phyloP scores from a whole-genome alignment of 2,797 vertebrate genomes.

The Sternotherus odoratus region DNA sequence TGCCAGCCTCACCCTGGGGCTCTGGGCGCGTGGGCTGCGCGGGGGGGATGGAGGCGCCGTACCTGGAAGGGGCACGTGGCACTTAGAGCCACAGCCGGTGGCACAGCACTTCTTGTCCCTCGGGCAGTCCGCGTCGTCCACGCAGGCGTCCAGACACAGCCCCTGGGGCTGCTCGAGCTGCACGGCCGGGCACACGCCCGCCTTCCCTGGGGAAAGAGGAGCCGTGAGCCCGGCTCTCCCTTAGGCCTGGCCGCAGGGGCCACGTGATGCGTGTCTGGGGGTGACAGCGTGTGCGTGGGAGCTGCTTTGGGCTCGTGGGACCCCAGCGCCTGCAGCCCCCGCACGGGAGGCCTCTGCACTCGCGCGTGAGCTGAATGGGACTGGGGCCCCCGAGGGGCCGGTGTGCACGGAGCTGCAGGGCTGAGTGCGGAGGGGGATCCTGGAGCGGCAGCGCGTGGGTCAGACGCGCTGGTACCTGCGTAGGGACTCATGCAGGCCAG shows the following conservation, averaged over 20 bases:
- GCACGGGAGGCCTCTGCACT: neutral
- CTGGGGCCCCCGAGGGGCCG: neutral
- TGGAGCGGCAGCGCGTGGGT: too few relatives aligned
- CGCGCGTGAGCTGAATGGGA: too few relatives aligned
- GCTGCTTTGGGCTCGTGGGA: neutral
- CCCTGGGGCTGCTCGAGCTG: neutral
- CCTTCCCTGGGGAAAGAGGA: neutral
- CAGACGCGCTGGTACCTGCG: neutral
- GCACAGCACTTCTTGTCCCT: slow-evolving; percentile 77
- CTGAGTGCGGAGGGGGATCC: too few relatives aligned
- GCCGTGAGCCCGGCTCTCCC: too few relatives aligned
- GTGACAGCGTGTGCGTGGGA: neutral
- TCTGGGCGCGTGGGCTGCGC: too few relatives aligned
- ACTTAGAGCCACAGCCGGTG: slow-evolving; percentile 65
- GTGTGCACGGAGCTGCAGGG: too few relatives aligned
- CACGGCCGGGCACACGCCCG: neutral
- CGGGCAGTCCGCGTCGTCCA: slow-evolving; percentile 77
- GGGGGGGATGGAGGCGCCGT: neutral
- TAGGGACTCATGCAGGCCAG: neutral
- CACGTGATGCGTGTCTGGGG: too few relatives aligned
- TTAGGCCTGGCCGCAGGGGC: too few relatives aligned
- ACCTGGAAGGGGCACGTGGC: neutral
- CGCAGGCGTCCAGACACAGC: slow-evolving; percentile 52
- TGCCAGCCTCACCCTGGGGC: too few relatives aligned
- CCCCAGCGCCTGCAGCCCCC: neutral